Base-by-base conservation (phyloP, 2,797 vertebrate genomes). In the Xiphophorus birchmanni region DNA sequence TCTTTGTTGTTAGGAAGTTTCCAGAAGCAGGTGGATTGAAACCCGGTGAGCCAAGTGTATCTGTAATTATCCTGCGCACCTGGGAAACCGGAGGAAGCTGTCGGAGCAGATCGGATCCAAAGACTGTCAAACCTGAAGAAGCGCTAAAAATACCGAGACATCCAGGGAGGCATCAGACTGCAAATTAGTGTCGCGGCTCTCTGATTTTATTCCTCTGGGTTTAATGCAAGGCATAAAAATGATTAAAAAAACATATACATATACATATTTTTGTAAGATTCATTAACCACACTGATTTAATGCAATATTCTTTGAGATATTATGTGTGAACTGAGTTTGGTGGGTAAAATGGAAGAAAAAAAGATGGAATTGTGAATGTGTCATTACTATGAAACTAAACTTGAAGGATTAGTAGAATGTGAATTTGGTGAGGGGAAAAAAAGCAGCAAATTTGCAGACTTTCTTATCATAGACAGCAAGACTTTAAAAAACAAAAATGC, bases 141-240 rank as follows among this genome's bases (percentile, higher is more conserved):
- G 54, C 5, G 52, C 77, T 37, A 52, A 77, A 83, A 89, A 86
- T 78, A 79, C 75, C 37, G 47, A 69, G 42, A 65, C 65, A 77
- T 80, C 82, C 63, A 0, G 50, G 0, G 11, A 76, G 26, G 35
- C 48, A 74, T 69, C 74, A 37, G 40, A 82, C 75, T 67, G 69
- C 35, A 78, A 75, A 79, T 74, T 1, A 80, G 54, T 47, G 47
- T 44, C 72, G 82, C 80, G 60, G 73, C 80, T 84, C 88, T 45
- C 48, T 81, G 82, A 71, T 78, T 91, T 89, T 85, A 88, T 83
- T 80, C 48, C 79, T 82, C 35, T 60, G 40, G 72, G 76, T 88
- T 88, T 76, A 80, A 72, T 60, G 67, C 17, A 63, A 76, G 73
- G 73, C 17, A 82, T 85, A 82, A 85, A 87, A 80, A 42, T 54